These are phyloP conservation scores for Dipodomys merriami DNA, from an alignment of 2,113 vertebrate species.

Conservation along the genomic window DNA sequence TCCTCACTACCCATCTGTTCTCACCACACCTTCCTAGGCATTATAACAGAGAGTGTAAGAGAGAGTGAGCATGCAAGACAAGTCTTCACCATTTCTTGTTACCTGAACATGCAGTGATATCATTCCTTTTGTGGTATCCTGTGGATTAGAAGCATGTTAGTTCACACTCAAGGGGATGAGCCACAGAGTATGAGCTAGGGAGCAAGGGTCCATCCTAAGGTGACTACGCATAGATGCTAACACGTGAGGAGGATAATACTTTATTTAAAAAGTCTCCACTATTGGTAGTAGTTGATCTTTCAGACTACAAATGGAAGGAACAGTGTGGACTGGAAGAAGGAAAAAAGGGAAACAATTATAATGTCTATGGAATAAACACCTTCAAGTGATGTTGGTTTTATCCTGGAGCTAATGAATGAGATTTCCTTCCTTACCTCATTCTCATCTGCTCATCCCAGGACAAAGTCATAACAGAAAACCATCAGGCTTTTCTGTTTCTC, in stretches of 20 bases:
- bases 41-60: neutral
- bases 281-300: neutral
- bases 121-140: neutral
- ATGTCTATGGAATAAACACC: neutral
- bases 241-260: neutral
- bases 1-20: too few species aligned
- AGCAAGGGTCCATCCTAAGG: too few species aligned
- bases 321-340: neutral
- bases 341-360: neutral
- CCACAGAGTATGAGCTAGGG: neutral
- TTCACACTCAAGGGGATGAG: neutral
- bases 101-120: neutral
- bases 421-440: neutral
- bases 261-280: neutral
- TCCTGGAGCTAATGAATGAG: neutral
- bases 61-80: neutral
- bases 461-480: neutral
- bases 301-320: neutral
- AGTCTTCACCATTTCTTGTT: neutral
- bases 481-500: neutral
- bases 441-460: neutral
- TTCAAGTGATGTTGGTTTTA: neutral
- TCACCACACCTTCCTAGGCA: too few species aligned
- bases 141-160: neutral
- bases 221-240: neutral